A percentile compares a stretch with the other conserved stretches of the same genome.
These are phyloP conservation scores for Corvus hawaiiensis DNA, from an alignment of 2,113 vertebrate species.

Conservation along the genomic window DNA sequence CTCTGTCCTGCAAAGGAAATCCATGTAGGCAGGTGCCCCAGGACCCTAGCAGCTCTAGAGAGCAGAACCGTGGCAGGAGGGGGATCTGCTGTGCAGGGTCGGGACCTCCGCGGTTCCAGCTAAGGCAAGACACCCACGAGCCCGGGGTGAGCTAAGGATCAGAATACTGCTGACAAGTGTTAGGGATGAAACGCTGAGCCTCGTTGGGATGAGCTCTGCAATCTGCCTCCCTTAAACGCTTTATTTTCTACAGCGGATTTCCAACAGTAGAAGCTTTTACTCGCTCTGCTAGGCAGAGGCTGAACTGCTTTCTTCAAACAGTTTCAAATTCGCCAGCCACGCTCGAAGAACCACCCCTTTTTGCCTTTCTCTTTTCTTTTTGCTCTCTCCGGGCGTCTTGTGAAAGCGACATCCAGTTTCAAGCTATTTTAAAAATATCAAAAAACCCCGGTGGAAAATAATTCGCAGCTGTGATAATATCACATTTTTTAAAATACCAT, in stretches of 20 bases:
- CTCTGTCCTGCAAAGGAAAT: not conserved
- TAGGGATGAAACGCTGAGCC: not conserved
- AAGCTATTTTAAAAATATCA: slow-evolving; percentile 53
- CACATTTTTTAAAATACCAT: slow-evolving; percentile 56
- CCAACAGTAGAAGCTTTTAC: not conserved
- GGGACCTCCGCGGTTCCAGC: not conserved
- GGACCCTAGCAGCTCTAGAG: not conserved
- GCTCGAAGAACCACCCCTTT: slow-evolving; percentile 34
- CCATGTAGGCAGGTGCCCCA: not conserved
- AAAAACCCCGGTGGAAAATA: slow-evolving; percentile 71
- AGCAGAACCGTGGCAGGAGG: not conserved
- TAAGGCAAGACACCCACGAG: not conserved
- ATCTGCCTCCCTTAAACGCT: not conserved
- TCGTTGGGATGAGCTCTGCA: not conserved
- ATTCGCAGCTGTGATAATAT: slow-evolving; percentile 82
- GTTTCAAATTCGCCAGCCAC: slow-evolving; percentile 45
- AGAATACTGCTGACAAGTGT: not conserved
- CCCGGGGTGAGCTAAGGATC: not conserved
- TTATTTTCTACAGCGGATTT: not conserved
- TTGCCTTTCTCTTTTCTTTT: slow-evolving; percentile 13
- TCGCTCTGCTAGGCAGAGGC: slow-evolving; percentile 25
- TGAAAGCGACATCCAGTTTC: slow-evolving; percentile 55
- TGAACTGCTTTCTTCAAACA: not conserved
- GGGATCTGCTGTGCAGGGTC: not conserved
- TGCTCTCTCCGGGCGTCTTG: not conserved